Conservation (phyloP, 1,140 invertebrate species). For the Trichoplusia ni region DNA sequence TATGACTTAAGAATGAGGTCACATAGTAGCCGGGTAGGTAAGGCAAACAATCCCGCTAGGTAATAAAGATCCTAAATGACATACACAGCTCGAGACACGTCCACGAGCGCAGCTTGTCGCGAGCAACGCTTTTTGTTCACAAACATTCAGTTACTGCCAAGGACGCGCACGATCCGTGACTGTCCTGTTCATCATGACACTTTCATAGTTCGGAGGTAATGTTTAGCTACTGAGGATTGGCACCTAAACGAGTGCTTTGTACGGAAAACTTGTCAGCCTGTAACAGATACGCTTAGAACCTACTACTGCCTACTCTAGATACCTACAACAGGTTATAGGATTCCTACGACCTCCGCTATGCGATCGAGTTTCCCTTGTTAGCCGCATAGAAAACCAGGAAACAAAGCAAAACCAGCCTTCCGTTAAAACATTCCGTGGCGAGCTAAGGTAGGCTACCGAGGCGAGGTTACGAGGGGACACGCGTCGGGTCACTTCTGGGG, state of each 20-base stretch:
- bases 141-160: neutral
- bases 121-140: neutral
- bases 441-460: neutral
- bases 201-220: no score
- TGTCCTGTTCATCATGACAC: neutral
- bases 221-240: no score
- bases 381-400: slow-evolving; percentile 19
- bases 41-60: slow-evolving; percentile 1
- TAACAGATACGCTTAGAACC: slow-evolving; percentile 21
- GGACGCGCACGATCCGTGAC: neutral
- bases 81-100: neutral
- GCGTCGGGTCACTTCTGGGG: neutral
- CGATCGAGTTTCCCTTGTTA: slow-evolving; percentile 23
- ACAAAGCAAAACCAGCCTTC: slow-evolving; percentile 27
- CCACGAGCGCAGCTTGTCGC: neutral
- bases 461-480: neutral
- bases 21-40: neutral
- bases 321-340: slow-evolving; percentile 1
- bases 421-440: neutral
- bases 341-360: slow-evolving; percentile 9
- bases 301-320: no score
- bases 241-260: no score
- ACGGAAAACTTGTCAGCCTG: neutral
- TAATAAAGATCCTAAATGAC: neutral
- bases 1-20: slow-evolving; percentile 9